Evolutionary conservation across 2,113 vertebrate species (phyloP).

Genomic region (Psophia crepitans): DNA sequence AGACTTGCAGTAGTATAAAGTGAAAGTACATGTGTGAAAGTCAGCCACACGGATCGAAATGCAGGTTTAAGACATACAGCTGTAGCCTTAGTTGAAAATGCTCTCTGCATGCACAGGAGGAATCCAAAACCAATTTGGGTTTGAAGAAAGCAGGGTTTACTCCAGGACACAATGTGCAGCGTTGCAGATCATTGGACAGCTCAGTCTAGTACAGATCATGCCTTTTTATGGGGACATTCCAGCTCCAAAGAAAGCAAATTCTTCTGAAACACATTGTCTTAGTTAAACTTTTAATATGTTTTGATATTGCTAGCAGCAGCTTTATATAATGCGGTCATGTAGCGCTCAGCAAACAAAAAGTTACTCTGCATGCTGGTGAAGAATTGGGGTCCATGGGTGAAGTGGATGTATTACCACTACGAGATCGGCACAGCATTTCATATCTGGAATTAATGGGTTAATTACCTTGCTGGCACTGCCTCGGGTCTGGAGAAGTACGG

Average conservation of each 20-base stretch:
- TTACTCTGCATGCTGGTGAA: conserved; percentile 32
- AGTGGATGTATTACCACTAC: background rate
- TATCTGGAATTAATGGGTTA: background rate
- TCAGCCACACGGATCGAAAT: background rate
- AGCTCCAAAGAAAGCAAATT: conserved; percentile 74
- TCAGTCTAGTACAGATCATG: conserved; percentile 53
- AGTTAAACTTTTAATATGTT: conserved; percentile 73
- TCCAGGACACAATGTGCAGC: conserved; percentile 36
- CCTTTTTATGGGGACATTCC: conserved; percentile 79
- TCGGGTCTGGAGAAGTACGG: background rate
- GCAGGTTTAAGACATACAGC: background rate
- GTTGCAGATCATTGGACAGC: conserved; percentile 49
- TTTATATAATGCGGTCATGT: conserved; percentile 57
- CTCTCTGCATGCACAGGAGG: conserved; percentile 7
- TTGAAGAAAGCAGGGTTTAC: conserved; percentile 63
- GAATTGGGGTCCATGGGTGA: background rate
- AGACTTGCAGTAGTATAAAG: background rate
- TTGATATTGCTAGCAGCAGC: conserved; percentile 64
- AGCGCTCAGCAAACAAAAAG: conserved; percentile 17
- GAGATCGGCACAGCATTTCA: background rate
- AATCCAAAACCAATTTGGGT: conserved; percentile 56
- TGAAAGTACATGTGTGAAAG: background rate
- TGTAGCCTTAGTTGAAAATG: conserved; percentile 3
- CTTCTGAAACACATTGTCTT: conserved; percentile 74
- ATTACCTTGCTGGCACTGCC: background rate